Conservation (phyloP, 2,113 vertebrate species). For the Aptenodytes forsteri region DNA sequence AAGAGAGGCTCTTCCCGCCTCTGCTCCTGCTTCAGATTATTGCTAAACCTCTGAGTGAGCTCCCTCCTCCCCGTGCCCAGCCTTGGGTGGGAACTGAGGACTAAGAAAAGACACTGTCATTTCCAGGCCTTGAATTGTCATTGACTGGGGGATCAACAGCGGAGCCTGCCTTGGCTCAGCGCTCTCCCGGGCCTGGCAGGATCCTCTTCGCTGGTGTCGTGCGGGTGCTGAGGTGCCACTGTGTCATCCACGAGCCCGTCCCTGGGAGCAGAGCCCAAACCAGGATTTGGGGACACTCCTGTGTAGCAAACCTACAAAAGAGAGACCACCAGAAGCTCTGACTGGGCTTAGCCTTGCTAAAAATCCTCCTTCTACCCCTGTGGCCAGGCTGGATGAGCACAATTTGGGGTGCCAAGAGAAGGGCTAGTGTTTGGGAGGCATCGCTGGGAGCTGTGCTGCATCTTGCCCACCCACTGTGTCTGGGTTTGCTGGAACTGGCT, state of each 20-base stretch:
- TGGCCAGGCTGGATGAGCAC: background rate
- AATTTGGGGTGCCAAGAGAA: background rate
- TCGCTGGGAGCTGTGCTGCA: fast-evolving
- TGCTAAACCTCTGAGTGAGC: background rate
- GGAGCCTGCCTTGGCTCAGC: background rate
- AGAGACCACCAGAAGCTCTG: background rate
- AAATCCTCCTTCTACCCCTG: fast-evolving
- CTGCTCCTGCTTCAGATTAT: background rate
- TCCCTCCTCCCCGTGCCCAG: background rate
- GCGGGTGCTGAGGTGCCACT: background rate
- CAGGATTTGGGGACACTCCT: background rate
- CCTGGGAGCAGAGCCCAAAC: background rate
- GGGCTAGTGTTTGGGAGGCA: background rate
- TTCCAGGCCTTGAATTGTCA: slow-evolving; percentile 40
- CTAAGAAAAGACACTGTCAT: background rate
- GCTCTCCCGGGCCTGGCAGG: background rate
- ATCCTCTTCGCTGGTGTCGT: fast-evolving
- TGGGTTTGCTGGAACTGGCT: background rate
- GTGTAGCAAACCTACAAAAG: background rate
- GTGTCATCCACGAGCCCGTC: fast-evolving
- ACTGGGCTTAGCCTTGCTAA: background rate
- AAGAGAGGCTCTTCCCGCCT: background rate
- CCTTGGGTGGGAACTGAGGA: background rate
- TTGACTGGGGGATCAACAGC: slow-evolving; percentile 35
- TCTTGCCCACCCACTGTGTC: fast-evolving